These are phyloP conservation scores for Autographa pulchrina DNA, from an alignment of 2,888 invertebrate genomes.

Conservation along the genomic window DNA sequence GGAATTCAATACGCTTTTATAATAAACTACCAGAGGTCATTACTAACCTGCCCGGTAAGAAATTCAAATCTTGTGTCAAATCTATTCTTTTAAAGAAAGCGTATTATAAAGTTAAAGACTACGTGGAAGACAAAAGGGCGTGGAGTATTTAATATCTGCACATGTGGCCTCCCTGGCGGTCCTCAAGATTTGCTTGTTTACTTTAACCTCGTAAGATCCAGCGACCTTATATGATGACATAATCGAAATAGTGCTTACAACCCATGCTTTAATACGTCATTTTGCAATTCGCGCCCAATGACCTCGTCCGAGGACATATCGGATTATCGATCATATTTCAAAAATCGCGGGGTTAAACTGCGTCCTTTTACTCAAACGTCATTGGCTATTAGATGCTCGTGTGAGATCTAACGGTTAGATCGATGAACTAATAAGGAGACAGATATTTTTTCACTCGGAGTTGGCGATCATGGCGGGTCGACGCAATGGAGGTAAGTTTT, in stretches of 20 bases:
- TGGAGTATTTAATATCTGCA: too few species aligned
- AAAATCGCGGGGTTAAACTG: constrained; percentile 1
- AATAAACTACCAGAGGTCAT: too few species aligned
- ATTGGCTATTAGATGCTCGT: constrained; percentile 1
- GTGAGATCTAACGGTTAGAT: constrained; percentile 6
- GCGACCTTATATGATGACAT: background rate
- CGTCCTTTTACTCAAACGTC: background rate
- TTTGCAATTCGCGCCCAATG: constrained; percentile 8
- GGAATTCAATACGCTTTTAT: too few species aligned
- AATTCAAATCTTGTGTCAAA: too few species aligned
- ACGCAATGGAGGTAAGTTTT: constrained; percentile 12
- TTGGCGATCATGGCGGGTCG: background rate
- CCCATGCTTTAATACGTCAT: background rate
- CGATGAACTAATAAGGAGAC: background rate
- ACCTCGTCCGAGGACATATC: constrained; percentile 6
- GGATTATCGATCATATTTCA: background rate
- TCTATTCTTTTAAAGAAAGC: too few species aligned
- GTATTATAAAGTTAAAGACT: too few species aligned
- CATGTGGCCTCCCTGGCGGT: too few species aligned
- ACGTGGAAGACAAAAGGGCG: too few species aligned
- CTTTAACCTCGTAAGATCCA: background rate
- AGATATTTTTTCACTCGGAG: background rate
- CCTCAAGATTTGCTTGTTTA: too few species aligned
- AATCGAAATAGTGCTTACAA: constrained; percentile 1
- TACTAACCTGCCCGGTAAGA: too few species aligned